Percentiles rank a stretch among this genome's conserved stretches.
Conservation (phyloP, 2,888 invertebrate genomes). For the Xestoiulus laeticollis region DNA sequence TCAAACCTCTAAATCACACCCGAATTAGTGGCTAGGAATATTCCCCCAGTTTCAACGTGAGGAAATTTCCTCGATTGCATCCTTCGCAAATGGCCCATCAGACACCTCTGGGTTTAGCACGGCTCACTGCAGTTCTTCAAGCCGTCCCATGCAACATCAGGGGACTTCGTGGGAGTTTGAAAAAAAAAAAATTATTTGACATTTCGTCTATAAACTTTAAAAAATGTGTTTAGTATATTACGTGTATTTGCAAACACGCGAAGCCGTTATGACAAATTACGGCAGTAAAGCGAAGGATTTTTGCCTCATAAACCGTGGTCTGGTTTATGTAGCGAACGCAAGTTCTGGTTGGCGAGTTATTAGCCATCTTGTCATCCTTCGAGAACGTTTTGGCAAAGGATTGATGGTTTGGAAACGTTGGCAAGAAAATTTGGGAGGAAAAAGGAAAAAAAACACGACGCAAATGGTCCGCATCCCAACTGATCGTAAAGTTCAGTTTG, state of each 20-base stretch:
- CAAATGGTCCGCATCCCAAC: not conserved
- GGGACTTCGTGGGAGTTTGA: not conserved
- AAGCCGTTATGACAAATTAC: constrained; percentile 14
- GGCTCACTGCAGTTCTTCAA: not conserved
- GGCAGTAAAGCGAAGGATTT: constrained; percentile 4
- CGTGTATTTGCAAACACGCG: constrained; percentile 27
- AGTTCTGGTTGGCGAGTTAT: not conserved
- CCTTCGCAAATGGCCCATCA: constrained; percentile 6
- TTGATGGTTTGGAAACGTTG: not conserved
- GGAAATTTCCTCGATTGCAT: not conserved
- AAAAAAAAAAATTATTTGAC: not conserved
- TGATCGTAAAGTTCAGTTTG: not conserved
- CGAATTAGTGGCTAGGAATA: constrained; percentile 6
- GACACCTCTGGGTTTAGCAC: not conserved
- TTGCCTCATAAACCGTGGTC: constrained; percentile 17
- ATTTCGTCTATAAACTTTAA: constrained; percentile 12
- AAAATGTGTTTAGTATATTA: constrained; percentile 11
- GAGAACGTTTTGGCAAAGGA: constrained; percentile 22
- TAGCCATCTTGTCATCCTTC: constrained; percentile 34
- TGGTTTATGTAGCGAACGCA: not conserved
- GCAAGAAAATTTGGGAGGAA: not conserved
- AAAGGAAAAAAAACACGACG: not conserved
- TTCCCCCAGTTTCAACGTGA: not conserved
- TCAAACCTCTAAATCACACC: not conserved
- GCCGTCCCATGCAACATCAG: not conserved